Conservation (phyloP, 2,888 invertebrate species). For the Agriopis marginaria region DNA sequence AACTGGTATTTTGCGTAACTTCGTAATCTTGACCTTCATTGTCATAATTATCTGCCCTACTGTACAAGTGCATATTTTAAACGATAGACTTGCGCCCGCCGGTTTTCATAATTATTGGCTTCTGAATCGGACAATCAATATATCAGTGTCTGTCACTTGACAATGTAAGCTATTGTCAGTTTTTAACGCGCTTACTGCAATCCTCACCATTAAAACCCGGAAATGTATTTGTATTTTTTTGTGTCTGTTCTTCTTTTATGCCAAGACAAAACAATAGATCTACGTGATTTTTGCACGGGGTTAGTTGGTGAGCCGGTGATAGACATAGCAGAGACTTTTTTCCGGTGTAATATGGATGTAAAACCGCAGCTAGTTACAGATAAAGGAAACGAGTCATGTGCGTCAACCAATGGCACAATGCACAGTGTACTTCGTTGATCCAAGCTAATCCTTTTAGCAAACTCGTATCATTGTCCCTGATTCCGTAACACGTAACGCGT, state of each 20-base stretch:
- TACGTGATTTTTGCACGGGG: not conserved
- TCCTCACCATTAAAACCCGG: not conserved
- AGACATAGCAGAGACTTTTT: not conserved
- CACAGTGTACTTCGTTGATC: not conserved
- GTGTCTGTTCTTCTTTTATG: not conserved
- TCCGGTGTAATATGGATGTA: no score
- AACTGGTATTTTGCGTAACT: conserved; percentile 14
- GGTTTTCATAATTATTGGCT: conserved; percentile 12
- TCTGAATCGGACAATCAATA: not conserved
- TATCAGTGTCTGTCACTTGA: conserved; percentile 2
- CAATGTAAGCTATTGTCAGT: not conserved
- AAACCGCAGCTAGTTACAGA: no score
- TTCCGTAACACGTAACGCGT: no score
- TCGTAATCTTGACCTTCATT: conserved; percentile 19
- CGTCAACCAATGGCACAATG: conserved; percentile 17
- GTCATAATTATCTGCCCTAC: conserved; percentile 5
- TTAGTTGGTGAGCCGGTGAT: not conserved
- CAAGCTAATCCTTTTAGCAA: not conserved
- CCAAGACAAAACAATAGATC: not conserved
- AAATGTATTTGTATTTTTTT: not conserved
- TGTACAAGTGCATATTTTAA: conserved; percentile 18
- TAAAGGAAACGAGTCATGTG: not conserved
- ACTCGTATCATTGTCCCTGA: not conserved
- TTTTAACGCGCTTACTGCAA: not conserved
- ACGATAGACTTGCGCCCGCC: conserved; percentile 1